Evolutionary conservation across 2,113 vertebrate genomes (phyloP).

Genomic region (Piprites chloris): DNA sequence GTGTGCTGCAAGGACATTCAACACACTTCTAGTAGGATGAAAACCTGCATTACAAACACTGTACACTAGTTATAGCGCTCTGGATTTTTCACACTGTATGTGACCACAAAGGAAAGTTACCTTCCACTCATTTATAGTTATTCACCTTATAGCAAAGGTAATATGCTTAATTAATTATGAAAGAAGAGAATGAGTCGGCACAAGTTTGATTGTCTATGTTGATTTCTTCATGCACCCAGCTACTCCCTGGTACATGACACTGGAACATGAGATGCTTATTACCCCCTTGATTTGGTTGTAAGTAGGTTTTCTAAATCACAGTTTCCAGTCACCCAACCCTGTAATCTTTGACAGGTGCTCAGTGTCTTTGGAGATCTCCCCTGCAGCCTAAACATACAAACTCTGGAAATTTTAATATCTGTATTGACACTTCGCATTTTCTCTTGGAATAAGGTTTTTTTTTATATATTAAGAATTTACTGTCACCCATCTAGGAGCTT

Average conservation of each 20-base stretch:
- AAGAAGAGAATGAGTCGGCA: background rate
- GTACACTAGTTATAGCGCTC: background rate
- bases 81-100: background rate
- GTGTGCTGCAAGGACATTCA: background rate
- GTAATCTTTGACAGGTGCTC: background rate
- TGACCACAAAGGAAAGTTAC: background rate
- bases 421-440: background rate
- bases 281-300: background rate
- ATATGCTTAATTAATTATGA: background rate
- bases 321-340: background rate
- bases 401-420: background rate
- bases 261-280: background rate
- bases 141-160: background rate
- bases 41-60: background rate
- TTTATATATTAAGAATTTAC: background rate
- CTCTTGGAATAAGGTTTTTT: background rate
- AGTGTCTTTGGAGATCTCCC: background rate
- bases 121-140: background rate
- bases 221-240: background rate
- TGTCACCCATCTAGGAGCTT: background rate
- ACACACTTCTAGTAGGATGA: background rate
- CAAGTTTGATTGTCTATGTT: background rate
- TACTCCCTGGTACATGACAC: background rate
- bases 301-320: background rate
- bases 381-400: background rate